These are phyloP conservation scores for Apantesis nais DNA, from an alignment of 2,888 invertebrate genomes.

Conservation along the genomic window DNA sequence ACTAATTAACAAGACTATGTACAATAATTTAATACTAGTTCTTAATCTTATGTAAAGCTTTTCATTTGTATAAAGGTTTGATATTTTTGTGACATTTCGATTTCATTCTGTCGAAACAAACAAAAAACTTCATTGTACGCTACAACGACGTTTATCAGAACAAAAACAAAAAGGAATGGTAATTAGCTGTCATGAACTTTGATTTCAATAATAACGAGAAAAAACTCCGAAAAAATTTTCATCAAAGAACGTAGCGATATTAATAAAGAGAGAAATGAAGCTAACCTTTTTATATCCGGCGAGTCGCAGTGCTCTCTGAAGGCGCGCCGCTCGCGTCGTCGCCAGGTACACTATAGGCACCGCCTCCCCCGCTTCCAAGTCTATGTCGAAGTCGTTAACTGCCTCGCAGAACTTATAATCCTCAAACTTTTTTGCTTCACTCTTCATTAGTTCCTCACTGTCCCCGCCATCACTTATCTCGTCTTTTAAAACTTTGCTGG, in stretches of 20 bases:
- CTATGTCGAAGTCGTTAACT: conserved; percentile 80
- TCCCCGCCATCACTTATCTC: conserved; percentile 68
- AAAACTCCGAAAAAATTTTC: conserved; percentile 40
- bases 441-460: conserved; percentile 73
- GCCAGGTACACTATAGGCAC: conserved; percentile 82
- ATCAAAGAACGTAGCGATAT: conserved; percentile 44
- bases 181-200: conserved; percentile 59
- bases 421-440: conserved; percentile 71
- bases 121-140: conserved; percentile 36
- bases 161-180: conserved; percentile 51
- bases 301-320: conserved; percentile 84
- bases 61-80: conserved; percentile 29
- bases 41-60: conserved; percentile 52
- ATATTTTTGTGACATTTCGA: conserved; percentile 54
- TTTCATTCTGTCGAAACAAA: conserved; percentile 49
- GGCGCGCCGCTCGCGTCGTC: conserved; percentile 79
- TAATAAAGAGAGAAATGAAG: conserved; percentile 36
- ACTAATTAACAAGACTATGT: conserved; percentile 49
- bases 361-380: conserved; percentile 73
- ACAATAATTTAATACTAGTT: conserved; percentile 29
- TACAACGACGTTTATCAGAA: conserved; percentile 21
- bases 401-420: conserved; percentile 80
- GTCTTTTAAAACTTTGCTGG: conserved; percentile 69
- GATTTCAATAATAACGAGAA: conserved; percentile 46
- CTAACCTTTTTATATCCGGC: conserved; percentile 86